Evolutionary conservation across 1,140 invertebrate genomes (phyloP).

Genomic region (Arion vulgaris): DNA sequence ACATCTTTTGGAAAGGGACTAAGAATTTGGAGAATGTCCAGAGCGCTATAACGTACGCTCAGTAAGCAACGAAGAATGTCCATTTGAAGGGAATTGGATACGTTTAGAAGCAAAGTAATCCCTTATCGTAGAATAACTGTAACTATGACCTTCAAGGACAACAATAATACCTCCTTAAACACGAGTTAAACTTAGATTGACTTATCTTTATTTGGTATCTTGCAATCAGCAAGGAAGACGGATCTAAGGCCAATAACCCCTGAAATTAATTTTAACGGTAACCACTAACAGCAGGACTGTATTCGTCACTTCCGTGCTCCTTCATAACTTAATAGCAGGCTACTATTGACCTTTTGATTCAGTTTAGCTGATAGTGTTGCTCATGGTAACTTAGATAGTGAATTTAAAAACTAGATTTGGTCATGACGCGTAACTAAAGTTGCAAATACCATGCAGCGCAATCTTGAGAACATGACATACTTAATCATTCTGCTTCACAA

Average conservation of each 20-base stretch:
- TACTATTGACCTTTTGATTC: not conserved
- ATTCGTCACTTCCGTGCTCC: not conserved
- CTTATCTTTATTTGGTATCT: not conserved
- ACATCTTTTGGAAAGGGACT: no score
- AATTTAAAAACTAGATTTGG: not conserved
- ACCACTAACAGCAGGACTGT: not conserved
- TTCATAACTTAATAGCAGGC: not conserved
- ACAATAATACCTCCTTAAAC: not conserved
- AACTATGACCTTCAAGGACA: not conserved
- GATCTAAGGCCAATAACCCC: not conserved
- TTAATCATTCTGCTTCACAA: not conserved
- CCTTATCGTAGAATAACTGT: not conserved
- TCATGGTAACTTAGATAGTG: not conserved
- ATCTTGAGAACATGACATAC: slow-evolving; percentile 13
- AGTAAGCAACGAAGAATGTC: no score
- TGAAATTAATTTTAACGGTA: not conserved
- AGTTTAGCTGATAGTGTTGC: not conserved
- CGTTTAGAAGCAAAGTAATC: not conserved
- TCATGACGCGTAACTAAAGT: slow-evolving; percentile 1
- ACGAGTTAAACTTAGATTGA: not conserved
- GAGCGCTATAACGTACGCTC: no score
- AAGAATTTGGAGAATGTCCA: no score
- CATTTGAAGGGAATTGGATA: no score
- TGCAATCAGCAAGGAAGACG: not conserved
- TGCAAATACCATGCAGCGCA: slow-evolving; percentile 9